Conservation (phyloP, 2,888 invertebrate genomes). For the Carpatolechia fugitivella region DNA sequence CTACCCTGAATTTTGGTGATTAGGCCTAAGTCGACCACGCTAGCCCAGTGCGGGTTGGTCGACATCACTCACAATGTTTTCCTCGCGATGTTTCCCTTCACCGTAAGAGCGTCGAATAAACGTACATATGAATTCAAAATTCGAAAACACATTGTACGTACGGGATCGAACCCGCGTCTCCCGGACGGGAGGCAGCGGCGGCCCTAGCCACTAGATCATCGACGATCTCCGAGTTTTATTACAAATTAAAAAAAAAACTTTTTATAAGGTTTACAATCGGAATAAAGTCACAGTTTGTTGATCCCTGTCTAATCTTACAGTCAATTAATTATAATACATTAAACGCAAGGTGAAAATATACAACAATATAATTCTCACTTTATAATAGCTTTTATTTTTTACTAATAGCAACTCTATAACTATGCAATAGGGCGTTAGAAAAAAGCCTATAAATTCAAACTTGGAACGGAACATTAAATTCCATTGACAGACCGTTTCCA, state of each 20-base stretch:
- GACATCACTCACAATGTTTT: no score
- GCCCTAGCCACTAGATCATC: no score
- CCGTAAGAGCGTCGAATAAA: no score
- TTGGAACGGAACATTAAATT: constrained; percentile 10
- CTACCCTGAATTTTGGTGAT: no score
- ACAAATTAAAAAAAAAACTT: not conserved
- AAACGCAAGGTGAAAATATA: constrained; percentile 4
- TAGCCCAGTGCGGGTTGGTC: no score
- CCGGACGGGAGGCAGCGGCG: no score
- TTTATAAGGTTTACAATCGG: not conserved
- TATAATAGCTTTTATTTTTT: not conserved
- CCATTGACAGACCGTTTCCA: constrained; percentile 29
- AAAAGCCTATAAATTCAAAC: constrained; percentile 10
- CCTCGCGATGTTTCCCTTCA: no score
- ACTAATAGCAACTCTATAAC: not conserved
- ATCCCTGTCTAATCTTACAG: not conserved
- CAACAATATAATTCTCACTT: constrained; percentile 12
- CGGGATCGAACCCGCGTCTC: no score
- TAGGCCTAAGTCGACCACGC: no score
- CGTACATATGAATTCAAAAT: no score
- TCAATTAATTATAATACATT: not conserved
- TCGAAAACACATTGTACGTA: no score
- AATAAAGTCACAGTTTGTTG: not conserved
- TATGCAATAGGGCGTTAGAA: not conserved
- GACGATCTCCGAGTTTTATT: no score